Evolutionary conservation across 2,888 invertebrate species (phyloP).

Genomic region (Cantharis flavilabris): DNA sequence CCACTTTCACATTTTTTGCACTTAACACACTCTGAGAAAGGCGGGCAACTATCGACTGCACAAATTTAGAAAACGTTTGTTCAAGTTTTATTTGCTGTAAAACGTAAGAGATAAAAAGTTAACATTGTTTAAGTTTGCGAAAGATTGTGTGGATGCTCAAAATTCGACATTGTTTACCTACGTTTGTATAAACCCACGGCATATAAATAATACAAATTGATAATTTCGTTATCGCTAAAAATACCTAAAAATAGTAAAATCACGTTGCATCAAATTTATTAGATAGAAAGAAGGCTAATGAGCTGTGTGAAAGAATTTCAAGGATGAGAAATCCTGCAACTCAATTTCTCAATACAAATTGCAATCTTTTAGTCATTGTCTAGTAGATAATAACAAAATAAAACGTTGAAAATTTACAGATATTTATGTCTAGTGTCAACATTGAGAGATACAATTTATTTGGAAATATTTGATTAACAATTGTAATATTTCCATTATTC

Average conservation of each 20-base stretch:
- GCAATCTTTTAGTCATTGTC: background rate
- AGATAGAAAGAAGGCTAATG: background rate
- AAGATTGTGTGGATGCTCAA: background rate
- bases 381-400: background rate
- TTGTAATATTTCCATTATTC: background rate
- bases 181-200: background rate
- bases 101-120: background rate
- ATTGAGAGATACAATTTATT: background rate
- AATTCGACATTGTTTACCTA: background rate
- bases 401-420: background rate
- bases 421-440: background rate
- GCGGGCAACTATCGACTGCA: background rate
- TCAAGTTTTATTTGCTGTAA: background rate
- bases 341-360: background rate
- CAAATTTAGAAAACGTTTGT: background rate
- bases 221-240: background rate
- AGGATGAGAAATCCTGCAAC: background rate
- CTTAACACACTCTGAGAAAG: background rate
- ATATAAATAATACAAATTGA: background rate
- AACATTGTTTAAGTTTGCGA: background rate
- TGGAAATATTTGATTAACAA: background rate
- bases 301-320: background rate
- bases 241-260: background rate
- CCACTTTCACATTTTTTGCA: slow-evolving; percentile 1
- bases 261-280: background rate